These are phyloP conservation scores for Heliconius sara DNA, from an alignment of 2,888 invertebrate species.

Conservation along the genomic window DNA sequence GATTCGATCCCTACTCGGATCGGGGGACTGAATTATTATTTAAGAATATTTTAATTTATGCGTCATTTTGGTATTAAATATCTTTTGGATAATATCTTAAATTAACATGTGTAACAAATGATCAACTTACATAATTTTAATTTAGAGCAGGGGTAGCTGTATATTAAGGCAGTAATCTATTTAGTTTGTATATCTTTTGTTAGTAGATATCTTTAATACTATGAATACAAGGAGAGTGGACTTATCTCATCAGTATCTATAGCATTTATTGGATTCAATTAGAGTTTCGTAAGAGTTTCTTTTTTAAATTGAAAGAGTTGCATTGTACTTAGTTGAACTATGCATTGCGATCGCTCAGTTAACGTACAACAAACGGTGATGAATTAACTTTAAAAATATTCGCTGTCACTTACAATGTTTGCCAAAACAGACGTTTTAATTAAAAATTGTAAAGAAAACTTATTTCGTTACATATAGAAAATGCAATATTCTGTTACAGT, in stretches of 20 bases:
- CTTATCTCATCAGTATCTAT: not conserved
- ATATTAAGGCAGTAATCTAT: too few species aligned
- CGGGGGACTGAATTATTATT: too few species aligned
- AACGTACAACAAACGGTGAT: slow-evolving; percentile 6
- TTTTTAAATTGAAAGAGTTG: not conserved
- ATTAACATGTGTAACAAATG: not conserved
- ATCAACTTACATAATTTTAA: not conserved
- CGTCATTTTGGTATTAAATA: too few species aligned
- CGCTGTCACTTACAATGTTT: not conserved
- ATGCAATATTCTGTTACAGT: not conserved
- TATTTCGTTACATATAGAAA: not conserved
- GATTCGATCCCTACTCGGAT: too few species aligned
- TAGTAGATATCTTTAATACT: slow-evolving; percentile 33
- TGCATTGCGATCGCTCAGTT: not conserved
- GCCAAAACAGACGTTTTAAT: slow-evolving; percentile 11
- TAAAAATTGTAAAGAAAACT: slow-evolving; percentile 4
- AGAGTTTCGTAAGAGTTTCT: not conserved
- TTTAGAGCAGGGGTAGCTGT: not conserved
- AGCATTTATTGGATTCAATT: slow-evolving; percentile 16
- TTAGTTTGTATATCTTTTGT: too few species aligned
- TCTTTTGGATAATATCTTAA: too few species aligned
- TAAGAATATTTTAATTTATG: too few species aligned
- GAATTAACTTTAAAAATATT: slow-evolving; percentile 11
- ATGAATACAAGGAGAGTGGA: slow-evolving; percentile 8
- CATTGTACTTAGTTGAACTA: slow-evolving; percentile 7